phyloP scores from a whole-genome alignment of 1,140 invertebrate genomes.

The Drosophila ananassae region DNA sequence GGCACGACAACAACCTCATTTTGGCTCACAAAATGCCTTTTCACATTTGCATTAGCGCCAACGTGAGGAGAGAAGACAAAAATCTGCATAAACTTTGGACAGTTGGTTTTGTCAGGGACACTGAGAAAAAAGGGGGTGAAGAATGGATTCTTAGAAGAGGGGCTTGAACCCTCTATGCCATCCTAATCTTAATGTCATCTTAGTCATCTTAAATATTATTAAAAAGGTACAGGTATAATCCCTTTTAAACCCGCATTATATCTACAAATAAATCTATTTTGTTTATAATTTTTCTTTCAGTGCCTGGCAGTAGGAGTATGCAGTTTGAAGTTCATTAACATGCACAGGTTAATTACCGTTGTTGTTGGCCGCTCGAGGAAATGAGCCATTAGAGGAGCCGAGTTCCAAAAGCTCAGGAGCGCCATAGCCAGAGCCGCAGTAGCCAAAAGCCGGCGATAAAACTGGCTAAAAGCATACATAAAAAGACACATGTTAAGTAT shows the following conservation, averaged over 20 bases:
- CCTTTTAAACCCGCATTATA: too few species aligned
- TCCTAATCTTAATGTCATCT: too few species aligned
- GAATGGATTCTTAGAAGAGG: neutral
- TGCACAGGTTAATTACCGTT: slow-evolving; percentile 83
- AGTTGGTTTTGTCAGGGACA: slow-evolving; percentile 19
- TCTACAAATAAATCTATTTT: too few species aligned
- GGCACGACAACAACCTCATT: slow-evolving; percentile 82
- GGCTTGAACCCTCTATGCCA: too few species aligned
- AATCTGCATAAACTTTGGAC: slow-evolving; percentile 73
- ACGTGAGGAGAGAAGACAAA: slow-evolving; percentile 68
- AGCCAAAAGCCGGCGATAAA: slow-evolving; percentile 71
- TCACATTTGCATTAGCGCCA: slow-evolving; percentile 80
- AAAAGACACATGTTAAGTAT: slow-evolving; percentile 80
- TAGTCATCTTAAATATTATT: too few species aligned
- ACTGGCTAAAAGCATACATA: slow-evolving; percentile 79
- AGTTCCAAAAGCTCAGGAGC: slow-evolving; percentile 42
- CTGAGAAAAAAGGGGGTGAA: slow-evolving; percentile 9
- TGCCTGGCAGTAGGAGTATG: slow-evolving; percentile 25
- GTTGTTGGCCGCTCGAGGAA: slow-evolving; percentile 69
- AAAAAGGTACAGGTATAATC: too few species aligned
- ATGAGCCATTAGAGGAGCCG: slow-evolving; percentile 79
- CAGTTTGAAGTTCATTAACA: slow-evolving; percentile 81
- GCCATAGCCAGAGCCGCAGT: slow-evolving; percentile 41
- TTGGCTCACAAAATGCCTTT: slow-evolving; percentile 69
- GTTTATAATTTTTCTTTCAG: neutral